Evolutionary conservation across 2,113 vertebrate genomes (phyloP), one percentile per base, ranked within the genome.

Genomic region (Chunga burmeisteri): DNA sequence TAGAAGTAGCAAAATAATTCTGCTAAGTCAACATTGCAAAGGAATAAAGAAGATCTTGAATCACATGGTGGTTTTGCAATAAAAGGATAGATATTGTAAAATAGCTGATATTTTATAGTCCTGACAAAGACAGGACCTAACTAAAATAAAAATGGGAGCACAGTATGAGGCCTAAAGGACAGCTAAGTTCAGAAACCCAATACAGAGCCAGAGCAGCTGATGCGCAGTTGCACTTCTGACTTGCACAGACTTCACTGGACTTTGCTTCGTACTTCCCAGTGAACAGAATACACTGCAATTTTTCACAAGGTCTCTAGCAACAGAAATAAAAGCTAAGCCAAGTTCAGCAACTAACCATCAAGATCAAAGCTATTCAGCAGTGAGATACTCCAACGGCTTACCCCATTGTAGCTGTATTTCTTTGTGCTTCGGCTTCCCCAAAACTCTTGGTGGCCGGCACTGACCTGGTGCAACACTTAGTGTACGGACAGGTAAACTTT

Each of bases 401-500:
- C 99, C 99, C 99, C 99, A 99, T 65, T 99, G 98, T 78, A 99
- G 98, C 97, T 99, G 98, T 75, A 99, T 98, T 88, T 99, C 99
- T 98, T 99, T 99, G 98, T 99, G 99, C 98, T 99, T 99, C 63
- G 99, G 98, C 98, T 99, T 99, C 81, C 99, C 99, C 96, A 99
- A 90, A 56, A 99, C 97, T 87, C 99, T 96, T 7, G 99, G 99
- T 4, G 99, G 98, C 82, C 98, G 98, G 96, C 99, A 99, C 65
- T 95, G 98, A 23, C 99, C 99, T 20, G 99, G 99, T 21, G 99
- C 99, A 62, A 99, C 98, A 77, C 99, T 99, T 86, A 99, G 98
- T 47, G 99, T 99, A 55, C 98, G 98, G 78, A 99, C 98, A 32
- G 98, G 98, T 94, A 99, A 98, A 92, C 99, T 99, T 62, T 99